Evolutionary conservation across 2,888 invertebrate genomes (phyloP), one percentile per base, ranked within the genome.

Genomic region (Sturmia bella): DNA sequence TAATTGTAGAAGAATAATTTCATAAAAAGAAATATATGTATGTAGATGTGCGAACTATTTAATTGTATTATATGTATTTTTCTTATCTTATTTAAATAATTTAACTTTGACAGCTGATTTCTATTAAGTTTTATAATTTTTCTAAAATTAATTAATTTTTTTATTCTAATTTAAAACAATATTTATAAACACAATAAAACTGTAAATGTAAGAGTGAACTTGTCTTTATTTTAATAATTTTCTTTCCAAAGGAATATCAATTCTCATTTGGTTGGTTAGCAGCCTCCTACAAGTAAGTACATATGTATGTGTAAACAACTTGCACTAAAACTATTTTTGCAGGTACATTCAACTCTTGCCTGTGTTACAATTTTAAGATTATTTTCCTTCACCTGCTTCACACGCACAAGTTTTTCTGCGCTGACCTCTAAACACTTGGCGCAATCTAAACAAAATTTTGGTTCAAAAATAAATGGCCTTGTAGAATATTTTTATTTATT

Each of bases 401-500:
- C 52, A 24, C 32, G 15, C 41, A 48, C 13, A 19, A 27, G 17
- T 64, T 69, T 66, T 68, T 50, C 61, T 37, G 43, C 50, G 52
- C 81, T 64, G 73, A 77, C 81, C 77, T 82, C 69, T 50, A 73
- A 77, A 69, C 11, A 11, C 13, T 15, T n/a, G 32, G 32, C 15
- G 1, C 52, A 61, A 48, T 54, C 39, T 54, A 45, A 73, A 76
- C 41, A 54, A 66, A 57, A 66, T 17, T 64, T 56, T 70, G 27
- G 3, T 70, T 43, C 43, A 78, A 7, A 72, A 64, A 57, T 88
- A 88, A 86, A 88, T 86, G 87, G 84, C 88, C 88, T 88, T 88
- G 88, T 77, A 59, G 77, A 85, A 41, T 43, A n/a, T n/a, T n/a
- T n/a, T n/a, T n/a, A n/a, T n/a, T n/a, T n/a, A n/a, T n/a, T n/a